Evolutionary conservation across 2,113 vertebrate species (phyloP), one percentile per base, ranked within the genome.

Genomic region (Potamarius usumacintae): DNA sequence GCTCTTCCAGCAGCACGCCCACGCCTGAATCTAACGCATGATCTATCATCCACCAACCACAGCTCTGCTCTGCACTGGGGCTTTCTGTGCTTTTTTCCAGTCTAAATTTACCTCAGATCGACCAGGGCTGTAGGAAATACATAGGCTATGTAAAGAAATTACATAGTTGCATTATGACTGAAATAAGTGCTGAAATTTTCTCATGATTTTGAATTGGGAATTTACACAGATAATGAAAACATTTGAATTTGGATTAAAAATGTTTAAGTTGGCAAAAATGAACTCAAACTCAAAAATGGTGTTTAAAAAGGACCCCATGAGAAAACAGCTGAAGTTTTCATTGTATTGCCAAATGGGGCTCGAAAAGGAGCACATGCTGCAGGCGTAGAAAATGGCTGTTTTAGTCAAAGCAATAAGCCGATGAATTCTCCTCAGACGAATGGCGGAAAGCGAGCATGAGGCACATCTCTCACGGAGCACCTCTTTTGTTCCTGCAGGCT

Each of bases 341-440:
- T 52, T 87, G 25, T 57, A 52, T 60, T 52, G 58, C 58, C 58
- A 90, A 88, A 90, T 86, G 87, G 69, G 60, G 71, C 57, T n/a
- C 57, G 27, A 42, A 76, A 85, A 72, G 65, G 15, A 86, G 27
- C 81, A 80, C 80, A 85, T 69, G 89, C 83, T 84, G 57, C 30
- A n/a, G 69, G 53, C 53, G 55, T 65, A 90, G 89, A 90, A 90
- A 89, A 86, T 88, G 88, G 84, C 84, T 84, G 86, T 85, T 86
- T 87, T 71, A 88, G 76, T 27, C 7, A 72, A 86, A 82, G 87
- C 88, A 86, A 72, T 85, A 86, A 63, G 82, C 48, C 34, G 14
- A 25, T 11, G 2, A 48, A 22, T 25, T 2, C 57, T 87, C 69
- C 53, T 62, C 71, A 65, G 90, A 76, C 52, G 17, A 81, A 89